These are phyloP conservation scores for Orthonevra nobilis DNA, from an alignment of 2,888 invertebrate genomes.

Conservation along the genomic window DNA sequence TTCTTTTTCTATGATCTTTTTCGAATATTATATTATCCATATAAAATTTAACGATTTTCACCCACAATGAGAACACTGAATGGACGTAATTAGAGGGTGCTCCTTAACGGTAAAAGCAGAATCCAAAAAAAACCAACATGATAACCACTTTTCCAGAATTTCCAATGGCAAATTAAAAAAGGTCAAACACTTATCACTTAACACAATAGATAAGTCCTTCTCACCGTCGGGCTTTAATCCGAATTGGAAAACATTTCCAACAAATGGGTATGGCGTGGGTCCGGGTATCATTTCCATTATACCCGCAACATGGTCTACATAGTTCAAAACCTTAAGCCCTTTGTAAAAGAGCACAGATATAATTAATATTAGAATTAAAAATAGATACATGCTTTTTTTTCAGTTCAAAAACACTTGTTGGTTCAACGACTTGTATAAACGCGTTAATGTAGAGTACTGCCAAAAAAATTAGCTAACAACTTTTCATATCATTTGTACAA, in stretches of 20 bases:
- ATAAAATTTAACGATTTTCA: too few species aligned
- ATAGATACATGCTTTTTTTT: constrained; percentile 73
- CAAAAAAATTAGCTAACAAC: constrained; percentile 18
- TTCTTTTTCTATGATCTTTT: too few species aligned
- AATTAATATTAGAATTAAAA: constrained; percentile 73
- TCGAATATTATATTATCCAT: too few species aligned
- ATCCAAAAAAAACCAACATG: too few species aligned
- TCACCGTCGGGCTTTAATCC: constrained; percentile 76
- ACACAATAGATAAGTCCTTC: too few species aligned
- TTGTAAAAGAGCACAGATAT: constrained; percentile 74
- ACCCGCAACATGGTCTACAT: constrained; percentile 76
- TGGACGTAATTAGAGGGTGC: too few species aligned
- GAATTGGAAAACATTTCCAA: constrained; percentile 77
- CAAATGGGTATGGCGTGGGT: constrained; percentile 76
- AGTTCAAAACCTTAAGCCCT: constrained; percentile 75
- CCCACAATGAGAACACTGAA: too few species aligned
- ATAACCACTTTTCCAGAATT: too few species aligned
- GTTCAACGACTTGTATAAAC: constrained; percentile 13
- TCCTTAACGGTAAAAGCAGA: too few species aligned
- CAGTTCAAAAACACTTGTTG: neutral
- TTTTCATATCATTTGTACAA: constrained; percentile 22
- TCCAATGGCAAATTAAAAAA: too few species aligned
- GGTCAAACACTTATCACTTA: too few species aligned
- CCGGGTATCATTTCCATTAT: constrained; percentile 78
- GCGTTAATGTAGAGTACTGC: constrained; percentile 26